phyloP scores from a whole-genome alignment of 1,140 invertebrate species.

The Palaemon carinicauda region DNA sequence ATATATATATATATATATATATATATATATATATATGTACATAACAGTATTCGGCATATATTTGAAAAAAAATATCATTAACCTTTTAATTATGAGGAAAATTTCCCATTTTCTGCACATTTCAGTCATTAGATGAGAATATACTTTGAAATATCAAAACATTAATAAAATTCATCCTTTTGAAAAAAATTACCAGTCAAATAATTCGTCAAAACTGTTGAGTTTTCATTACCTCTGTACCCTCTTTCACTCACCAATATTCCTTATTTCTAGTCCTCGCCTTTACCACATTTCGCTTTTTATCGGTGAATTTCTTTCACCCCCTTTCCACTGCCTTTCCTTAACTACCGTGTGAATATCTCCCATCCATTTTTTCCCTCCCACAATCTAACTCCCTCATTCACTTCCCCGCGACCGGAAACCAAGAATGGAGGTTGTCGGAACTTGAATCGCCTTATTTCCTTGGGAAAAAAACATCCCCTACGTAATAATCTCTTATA shows the following conservation, averaged over 20 bases:
- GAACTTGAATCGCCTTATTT: neutral
- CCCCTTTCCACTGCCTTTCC: neutral
- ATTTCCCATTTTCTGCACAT: too few relatives aligned
- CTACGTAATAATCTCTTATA: neutral
- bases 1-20: neutral
- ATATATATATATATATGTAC: too few relatives aligned
- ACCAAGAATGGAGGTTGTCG: constrained; percentile 31
- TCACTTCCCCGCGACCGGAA: constrained; percentile 35
- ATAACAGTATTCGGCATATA: too few relatives aligned
- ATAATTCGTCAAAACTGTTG: neutral
- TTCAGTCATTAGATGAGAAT: too few relatives aligned
- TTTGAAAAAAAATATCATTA: neutral
- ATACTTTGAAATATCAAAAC: too few relatives aligned
- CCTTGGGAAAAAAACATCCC: neutral
- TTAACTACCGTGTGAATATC: constrained; percentile 16
- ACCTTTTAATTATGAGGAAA: too few relatives aligned
- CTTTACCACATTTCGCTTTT: neutral
- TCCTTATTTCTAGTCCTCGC: too few relatives aligned
- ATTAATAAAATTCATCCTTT: too few relatives aligned
- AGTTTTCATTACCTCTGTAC: neutral
- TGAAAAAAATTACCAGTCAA: too few relatives aligned
- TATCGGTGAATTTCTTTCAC: neutral
- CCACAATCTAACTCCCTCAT: neutral
- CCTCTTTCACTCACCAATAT: neutral
- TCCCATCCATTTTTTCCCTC: neutral